Evolutionary conservation across 2,113 vertebrate genomes (phyloP).

Genomic region (Merops nubicus): DNA sequence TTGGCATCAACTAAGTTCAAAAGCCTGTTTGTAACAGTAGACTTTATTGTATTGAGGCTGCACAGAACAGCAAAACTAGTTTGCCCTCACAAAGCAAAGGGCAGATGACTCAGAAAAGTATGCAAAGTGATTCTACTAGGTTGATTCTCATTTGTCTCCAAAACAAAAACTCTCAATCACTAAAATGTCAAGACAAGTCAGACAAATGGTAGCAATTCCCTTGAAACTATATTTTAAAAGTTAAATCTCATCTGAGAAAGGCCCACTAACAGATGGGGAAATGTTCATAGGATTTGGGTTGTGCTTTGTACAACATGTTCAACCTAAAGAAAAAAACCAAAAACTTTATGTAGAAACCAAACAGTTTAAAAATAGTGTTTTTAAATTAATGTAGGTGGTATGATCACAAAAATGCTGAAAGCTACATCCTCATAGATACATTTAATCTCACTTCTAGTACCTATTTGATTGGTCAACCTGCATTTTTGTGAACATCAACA

Average conservation of each 20-base stretch:
- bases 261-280: neutral
- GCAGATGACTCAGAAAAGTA: slow-evolving; percentile 60
- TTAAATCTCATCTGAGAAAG: slow-evolving; percentile 34
- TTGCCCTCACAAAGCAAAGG: slow-evolving; percentile 46
- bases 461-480: neutral
- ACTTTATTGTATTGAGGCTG: slow-evolving; percentile 47
- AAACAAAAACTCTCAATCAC: slow-evolving; percentile 44
- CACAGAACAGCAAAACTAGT: slow-evolving; percentile 42
- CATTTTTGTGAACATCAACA: neutral
- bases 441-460: neutral
- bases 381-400: neutral
- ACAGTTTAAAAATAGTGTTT: neutral
- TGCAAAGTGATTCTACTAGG: slow-evolving; percentile 25
- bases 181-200: slow-evolving; percentile 66
- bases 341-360: neutral
- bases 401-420: neutral
- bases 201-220: slow-evolving; percentile 25
- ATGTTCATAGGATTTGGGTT: neutral
- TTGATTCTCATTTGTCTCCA: slow-evolving; percentile 55
- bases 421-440: neutral
- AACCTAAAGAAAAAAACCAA: neutral
- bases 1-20: slow-evolving; percentile 38
- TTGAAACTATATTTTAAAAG: slow-evolving; percentile 32
- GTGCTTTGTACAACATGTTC: neutral
- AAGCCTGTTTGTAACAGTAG: slow-evolving; percentile 36